phyloP scores from a whole-genome alignment of 2,113 vertebrate species.

The Natator depressus region DNA sequence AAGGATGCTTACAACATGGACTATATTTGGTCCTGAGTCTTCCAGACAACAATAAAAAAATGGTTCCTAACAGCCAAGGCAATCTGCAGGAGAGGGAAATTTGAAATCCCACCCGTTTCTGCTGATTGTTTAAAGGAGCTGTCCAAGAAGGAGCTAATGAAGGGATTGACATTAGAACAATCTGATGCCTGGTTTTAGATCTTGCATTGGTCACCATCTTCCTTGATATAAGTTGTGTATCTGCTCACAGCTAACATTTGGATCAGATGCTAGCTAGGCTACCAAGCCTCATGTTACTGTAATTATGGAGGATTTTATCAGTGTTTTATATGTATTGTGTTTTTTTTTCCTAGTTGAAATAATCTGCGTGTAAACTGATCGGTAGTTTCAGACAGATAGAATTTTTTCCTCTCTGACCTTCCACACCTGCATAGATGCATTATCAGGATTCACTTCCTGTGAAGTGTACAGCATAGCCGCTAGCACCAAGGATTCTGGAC shows the following conservation, averaged over 20 bases:
- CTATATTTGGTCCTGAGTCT: neutral
- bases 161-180: neutral
- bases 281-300: neutral
- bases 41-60: neutral
- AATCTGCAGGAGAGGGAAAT: neutral
- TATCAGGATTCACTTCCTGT: neutral
- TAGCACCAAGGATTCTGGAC: neutral
- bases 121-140: neutral
- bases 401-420: neutral
- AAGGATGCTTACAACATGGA: neutral
- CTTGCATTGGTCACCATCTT: neutral
- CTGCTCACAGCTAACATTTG: neutral
- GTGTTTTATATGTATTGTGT: neutral
- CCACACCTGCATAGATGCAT: neutral
- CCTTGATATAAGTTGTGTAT: neutral
- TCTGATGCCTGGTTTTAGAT: neutral
- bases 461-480: neutral
- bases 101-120: neutral
- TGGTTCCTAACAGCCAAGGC: neutral
- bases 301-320: neutral
- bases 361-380: neutral
- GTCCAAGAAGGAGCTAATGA: rapidly evolving
- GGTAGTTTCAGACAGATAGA: neutral
- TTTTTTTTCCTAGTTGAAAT: neutral
- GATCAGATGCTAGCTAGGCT: neutral